Base-by-base conservation (phyloP, 2,113 vertebrate species). In the Oryzias celebensis region DNA sequence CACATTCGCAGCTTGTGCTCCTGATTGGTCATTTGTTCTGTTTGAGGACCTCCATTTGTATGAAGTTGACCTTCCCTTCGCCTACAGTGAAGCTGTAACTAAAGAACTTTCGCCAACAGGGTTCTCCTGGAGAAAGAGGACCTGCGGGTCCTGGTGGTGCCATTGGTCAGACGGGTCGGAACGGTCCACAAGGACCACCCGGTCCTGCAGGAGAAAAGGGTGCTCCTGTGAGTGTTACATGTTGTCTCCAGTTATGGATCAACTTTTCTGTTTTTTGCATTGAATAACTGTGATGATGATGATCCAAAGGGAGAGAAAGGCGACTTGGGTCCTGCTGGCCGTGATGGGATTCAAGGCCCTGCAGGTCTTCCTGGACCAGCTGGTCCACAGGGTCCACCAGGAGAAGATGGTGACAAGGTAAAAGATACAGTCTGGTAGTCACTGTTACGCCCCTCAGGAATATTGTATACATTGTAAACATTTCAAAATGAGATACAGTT, bases 381-480 rank as follows among this genome's bases (percentile, higher is more conserved):
- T 3, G 97, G 97, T 54, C 96, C 97, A 31, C 95, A 96, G n/a
- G 97, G 97, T 14, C 94, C 94, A 62, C 96, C 97, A 0, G 97
- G 97, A 88, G 97, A 99, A 84, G 97, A 99, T 0, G 97, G 97
- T 62, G 97, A 98, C 89, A 99, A 98, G 95, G 97, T 97, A 44
- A n/a, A 64, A 15, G 57, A 28, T 28, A 6, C 26, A 4, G 26
- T 36, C 36, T 10, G 26, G 26, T 28, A 28, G 5, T 28, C 5
- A 6, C 4, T 28, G 26, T 28, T 47, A 7, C 45, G 3, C 16
- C n/a, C 45, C 15, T 47, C 4, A 8, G 46, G 1, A 14, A 18
- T 36, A 8, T 36, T 36, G 1, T 36, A 2, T 7, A 36, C 7
- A 36, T n/a, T n/a, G n/a, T n/a, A n/a, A n/a, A 8, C 7, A 36